phyloP scores from a whole-genome alignment of 2,888 invertebrate genomes.

The Chrysolina oricalcia region DNA sequence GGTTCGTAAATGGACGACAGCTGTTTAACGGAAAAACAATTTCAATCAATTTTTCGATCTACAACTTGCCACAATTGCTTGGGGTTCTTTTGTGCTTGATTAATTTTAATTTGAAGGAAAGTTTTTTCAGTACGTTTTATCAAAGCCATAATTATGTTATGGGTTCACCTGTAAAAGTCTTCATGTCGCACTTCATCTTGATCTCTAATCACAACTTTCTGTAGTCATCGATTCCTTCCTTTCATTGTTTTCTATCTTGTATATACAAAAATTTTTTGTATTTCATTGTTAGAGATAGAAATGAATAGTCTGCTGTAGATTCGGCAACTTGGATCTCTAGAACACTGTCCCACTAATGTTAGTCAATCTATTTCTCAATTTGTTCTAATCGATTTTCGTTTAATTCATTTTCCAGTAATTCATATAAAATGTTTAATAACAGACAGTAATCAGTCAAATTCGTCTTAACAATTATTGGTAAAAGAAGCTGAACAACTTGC shows the following conservation, averaged over 20 bases:
- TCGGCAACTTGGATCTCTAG: background rate
- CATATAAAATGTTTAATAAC: too few species aligned
- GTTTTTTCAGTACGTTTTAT: too few species aligned
- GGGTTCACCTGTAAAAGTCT: background rate
- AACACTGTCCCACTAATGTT: background rate
- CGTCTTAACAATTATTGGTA: too few species aligned
- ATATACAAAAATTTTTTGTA: background rate
- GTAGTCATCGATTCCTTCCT: background rate
- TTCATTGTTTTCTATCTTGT: background rate
- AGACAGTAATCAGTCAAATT: too few species aligned
- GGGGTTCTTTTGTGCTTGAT: background rate
- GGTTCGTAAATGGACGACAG: too few species aligned
- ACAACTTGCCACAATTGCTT: background rate
- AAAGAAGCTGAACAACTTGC: too few species aligned
- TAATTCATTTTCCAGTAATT: too few species aligned
- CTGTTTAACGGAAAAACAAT: too few species aligned
- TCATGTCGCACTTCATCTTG: background rate
- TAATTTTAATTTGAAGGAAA: background rate
- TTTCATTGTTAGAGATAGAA: background rate
- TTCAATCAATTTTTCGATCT: too few species aligned
- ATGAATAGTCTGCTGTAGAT: background rate
- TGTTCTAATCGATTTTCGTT: too few species aligned
- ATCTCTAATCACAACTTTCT: background rate
- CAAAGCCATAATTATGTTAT: background rate
- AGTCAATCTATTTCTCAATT: too few species aligned